phyloP scores from a whole-genome alignment of 2,113 vertebrate species.

The Nycticorax nycticorax region DNA sequence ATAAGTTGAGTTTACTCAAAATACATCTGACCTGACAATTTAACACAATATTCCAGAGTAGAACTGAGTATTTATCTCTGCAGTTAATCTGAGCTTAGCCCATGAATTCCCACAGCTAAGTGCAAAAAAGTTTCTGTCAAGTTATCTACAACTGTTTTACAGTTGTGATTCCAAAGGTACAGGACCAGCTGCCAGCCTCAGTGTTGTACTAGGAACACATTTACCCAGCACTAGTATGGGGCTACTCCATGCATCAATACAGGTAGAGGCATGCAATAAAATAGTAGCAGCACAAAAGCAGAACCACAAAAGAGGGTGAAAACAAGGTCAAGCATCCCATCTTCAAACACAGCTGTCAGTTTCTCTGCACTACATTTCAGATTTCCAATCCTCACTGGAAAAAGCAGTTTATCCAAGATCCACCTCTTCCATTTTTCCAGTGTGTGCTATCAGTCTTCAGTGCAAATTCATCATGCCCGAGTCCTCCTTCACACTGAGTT shows the following conservation, averaged over 20 bases:
- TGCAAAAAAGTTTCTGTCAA: background rate
- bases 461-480: background rate
- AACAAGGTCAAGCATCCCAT: background rate
- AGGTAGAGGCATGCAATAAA: background rate
- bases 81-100: background rate
- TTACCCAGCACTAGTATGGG: rapidly evolving
- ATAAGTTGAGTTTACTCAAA: background rate
- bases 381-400: background rate
- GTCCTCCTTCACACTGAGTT: background rate
- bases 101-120: background rate
- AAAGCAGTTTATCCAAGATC: background rate
- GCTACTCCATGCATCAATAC: background rate
- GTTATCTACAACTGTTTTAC: background rate
- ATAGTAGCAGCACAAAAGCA: background rate
- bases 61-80: background rate
- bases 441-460: background rate
- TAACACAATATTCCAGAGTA: background rate
- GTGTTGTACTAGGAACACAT: background rate
- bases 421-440: background rate
- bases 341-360: background rate
- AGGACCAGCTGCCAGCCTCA: background rate
- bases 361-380: background rate
- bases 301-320: background rate
- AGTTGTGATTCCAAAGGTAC: background rate
- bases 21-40: background rate